Evolutionary conservation across 2,797 vertebrate species (phyloP), one percentile per base, ranked within the genome.

Genomic region (Ctenosaura bakeri): DNA sequence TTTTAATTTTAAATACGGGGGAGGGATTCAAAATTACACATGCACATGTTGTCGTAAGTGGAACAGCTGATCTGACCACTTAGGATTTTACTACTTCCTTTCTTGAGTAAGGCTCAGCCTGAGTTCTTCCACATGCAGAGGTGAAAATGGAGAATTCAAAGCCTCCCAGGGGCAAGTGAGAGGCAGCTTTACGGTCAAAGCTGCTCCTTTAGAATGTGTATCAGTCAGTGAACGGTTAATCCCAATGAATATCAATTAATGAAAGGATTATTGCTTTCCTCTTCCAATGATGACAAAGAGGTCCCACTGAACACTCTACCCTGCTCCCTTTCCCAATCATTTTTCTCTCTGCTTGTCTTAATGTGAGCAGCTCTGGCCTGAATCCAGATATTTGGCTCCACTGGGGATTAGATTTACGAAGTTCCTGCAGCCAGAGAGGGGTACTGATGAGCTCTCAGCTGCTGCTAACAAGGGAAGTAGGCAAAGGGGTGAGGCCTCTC

Each of bases 221-320:
- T 52, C 10, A 52, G 52, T 52, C 10, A 12, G 10, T 52, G 52
- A 52, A 52, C 10, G 1, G 2, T 52, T 52, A 52, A 52, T 52
- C 10, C 89, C 1, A 74, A 54, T 12, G 6, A 4, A 1, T 38
- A 24, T 54, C 6, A 12, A 22, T 52, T 0, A 26, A 82, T 66
- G 83, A 87, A 89, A 12, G 0, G 85, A 88, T 95, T 95, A 95
- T 94, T 94, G 96, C 95, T 95, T 95, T 85, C 85, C 3, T 0
- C 83, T 0, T 89, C 87, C 0, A 0, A 64, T 50, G 64, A 20
- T 29, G 18, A 50, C 6, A 10, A 29, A 24, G 59, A 81, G 0
- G 87, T 88, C 42, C 78, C 52, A 12, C 84, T 82, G 4, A 78
- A 71, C 32, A 46, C 24, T 35, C 20, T 22, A 16, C 6, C 24